Percentiles rank a stretch among this genome's conserved stretches.
Evolutionary conservation across 37 sponge, comb jelly and placozoan species (phyloP).

Genomic region (Beroe ovata): DNA sequence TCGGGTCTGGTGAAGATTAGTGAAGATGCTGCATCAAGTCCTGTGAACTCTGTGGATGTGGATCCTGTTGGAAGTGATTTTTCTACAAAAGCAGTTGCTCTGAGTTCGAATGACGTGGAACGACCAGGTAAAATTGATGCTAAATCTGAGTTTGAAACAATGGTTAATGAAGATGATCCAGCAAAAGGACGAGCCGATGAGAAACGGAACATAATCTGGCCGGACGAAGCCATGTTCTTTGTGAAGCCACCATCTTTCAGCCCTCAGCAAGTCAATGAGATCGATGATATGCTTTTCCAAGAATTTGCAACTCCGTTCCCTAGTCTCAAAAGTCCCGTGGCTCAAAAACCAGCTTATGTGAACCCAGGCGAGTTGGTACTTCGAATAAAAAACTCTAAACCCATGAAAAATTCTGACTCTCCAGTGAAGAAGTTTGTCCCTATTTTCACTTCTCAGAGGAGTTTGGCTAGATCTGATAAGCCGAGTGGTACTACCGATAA

Average conservation of each 20-base stretch:
- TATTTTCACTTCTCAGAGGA: slow-evolving; percentile 29
- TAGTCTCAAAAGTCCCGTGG: background rate
- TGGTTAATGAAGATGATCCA: background rate
- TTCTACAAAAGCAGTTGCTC: background rate
- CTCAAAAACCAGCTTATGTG: background rate
- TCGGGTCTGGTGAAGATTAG: background rate
- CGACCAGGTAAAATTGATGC: slow-evolving; percentile 1
- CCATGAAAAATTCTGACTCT: background rate
- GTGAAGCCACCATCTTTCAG: background rate
- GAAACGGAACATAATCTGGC: slow-evolving; percentile 40
- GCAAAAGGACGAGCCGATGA: background rate
- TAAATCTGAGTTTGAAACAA: background rate
- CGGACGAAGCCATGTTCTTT: slow-evolving; percentile 53
- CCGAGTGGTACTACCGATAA: background rate
- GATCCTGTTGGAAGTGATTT: background rate
- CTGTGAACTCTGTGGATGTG: too few relatives aligned
- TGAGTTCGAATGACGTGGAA: background rate
- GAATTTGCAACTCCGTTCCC: background rate
- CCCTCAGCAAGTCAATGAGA: background rate
- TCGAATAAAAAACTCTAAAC: slow-evolving; percentile 1
- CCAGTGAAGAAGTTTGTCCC: slow-evolving; percentile 4
- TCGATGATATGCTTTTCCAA: background rate
- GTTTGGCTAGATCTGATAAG: background rate
- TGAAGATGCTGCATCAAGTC: background rate
- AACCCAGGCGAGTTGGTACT: background rate